Evolutionary conservation across 1,140 invertebrate genomes (phyloP).

Genomic region (Ips nitidus): DNA sequence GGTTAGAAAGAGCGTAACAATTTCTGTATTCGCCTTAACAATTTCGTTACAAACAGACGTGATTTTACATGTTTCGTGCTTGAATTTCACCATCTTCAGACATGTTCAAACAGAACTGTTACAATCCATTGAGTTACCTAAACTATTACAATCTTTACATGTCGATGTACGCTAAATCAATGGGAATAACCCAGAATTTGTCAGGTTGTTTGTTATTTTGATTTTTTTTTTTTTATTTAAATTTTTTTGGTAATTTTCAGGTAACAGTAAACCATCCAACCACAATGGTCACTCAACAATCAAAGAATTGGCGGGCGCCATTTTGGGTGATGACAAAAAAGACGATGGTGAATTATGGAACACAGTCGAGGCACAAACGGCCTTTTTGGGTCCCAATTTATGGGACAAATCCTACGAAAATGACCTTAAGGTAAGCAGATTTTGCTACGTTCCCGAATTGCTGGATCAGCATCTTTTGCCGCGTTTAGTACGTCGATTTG

Average conservation of each 20-base stretch:
- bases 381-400: slow-evolving; percentile 90
- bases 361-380: slow-evolving; percentile 84
- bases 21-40: too few relatives aligned
- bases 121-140: background rate
- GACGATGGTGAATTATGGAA: slow-evolving; percentile 82
- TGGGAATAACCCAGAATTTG: background rate
- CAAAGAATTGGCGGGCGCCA: slow-evolving; percentile 50
- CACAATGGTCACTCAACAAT: slow-evolving; percentile 50
- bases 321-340: slow-evolving; percentile 67
- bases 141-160: slow-evolving; percentile 16
- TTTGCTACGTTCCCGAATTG: background rate
- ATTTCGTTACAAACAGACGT: too few relatives aligned
- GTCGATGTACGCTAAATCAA: slow-evolving; percentile 3
- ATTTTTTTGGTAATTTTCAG: slow-evolving; percentile 39
- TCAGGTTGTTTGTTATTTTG: background rate
- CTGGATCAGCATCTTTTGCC: slow-evolving; percentile 35
- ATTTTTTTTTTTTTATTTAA: background rate
- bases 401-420: slow-evolving; percentile 94
- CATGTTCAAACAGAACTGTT: too few relatives aligned
- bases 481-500: slow-evolving; percentile 89
- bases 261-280: slow-evolving; percentile 52
- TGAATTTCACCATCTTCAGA: too few relatives aligned
- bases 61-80: too few relatives aligned
- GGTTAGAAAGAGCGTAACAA: too few relatives aligned
- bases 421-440: slow-evolving; percentile 82